A percentile compares a stretch with the other conserved stretches of the same genome.
Conservation (phyloP, 2,797 vertebrate genomes). For the Labeo calbasu region DNA sequence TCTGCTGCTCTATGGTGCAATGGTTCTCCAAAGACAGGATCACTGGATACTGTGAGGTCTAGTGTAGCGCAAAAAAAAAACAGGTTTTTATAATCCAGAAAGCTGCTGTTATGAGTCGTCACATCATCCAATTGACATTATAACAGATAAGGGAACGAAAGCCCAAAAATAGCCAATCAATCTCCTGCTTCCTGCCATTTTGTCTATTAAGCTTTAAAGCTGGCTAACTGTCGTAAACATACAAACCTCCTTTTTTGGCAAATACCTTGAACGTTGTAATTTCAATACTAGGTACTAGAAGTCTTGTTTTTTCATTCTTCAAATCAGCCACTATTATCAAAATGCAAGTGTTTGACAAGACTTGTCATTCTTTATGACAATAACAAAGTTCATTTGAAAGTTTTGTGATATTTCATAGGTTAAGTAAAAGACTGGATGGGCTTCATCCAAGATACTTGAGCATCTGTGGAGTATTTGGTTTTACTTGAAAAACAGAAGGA, state of each 20-base stretch:
- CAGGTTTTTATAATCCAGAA: neutral
- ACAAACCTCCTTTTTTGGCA: neutral
- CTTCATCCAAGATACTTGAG: too few relatives aligned
- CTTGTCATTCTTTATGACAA: neutral
- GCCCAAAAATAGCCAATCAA: neutral
- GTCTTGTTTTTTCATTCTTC: neutral
- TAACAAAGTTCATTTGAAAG: too few relatives aligned
- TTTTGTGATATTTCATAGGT: neutral
- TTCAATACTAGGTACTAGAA: neutral
- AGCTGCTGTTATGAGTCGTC: neutral
- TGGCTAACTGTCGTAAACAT: neutral
- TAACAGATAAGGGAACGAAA: neutral
- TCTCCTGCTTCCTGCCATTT: neutral
- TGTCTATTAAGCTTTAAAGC: neutral
- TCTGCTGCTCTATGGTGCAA: slow-evolving; percentile 91
- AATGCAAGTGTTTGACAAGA: neutral
- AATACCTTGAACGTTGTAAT: too few relatives aligned
- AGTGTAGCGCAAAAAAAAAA: slow-evolving; percentile 18
- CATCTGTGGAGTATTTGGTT: too few relatives aligned
- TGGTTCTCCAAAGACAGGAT: slow-evolving; percentile 98
- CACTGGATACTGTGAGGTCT: slow-evolving; percentile 91
- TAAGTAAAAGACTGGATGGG: too few relatives aligned
- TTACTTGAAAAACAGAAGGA: too few relatives aligned
- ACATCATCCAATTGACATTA: neutral
- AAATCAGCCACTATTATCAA: neutral